Conservation (phyloP, 2,888 invertebrate species). For the Chrysodeixis includens region DNA sequence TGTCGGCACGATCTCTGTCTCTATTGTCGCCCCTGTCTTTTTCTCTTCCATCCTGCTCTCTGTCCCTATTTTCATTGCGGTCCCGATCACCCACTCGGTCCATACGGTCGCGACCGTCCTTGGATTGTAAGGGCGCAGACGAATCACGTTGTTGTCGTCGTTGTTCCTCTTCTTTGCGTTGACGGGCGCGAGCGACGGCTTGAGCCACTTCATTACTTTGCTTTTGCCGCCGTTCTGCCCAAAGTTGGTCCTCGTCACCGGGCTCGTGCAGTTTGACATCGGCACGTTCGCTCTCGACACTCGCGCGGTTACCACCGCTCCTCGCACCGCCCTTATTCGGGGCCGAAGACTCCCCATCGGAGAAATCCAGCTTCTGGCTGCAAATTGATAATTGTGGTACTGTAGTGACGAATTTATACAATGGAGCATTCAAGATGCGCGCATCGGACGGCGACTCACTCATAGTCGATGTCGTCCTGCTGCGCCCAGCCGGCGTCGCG, state of each 20-base stretch:
- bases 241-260: constrained; percentile 88
- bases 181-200: constrained; percentile 95
- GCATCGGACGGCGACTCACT: constrained; percentile 85
- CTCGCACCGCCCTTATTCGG: constrained; percentile 75
- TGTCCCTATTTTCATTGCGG: constrained; percentile 74
- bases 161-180: constrained; percentile 96
- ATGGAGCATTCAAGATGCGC: neutral
- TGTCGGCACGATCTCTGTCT: constrained; percentile 66
- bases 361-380: constrained; percentile 97
- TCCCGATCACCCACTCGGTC: constrained; percentile 72
- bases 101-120: constrained; percentile 71
- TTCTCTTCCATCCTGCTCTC: constrained; percentile 69
- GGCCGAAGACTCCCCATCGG: constrained; percentile 94
- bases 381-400: constrained; percentile 55
- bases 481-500: constrained; percentile 97
- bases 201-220: constrained; percentile 93
- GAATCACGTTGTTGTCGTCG: constrained; percentile 89
- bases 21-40: constrained; percentile 70
- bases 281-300: constrained; percentile 77
- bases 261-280: constrained; percentile 79
- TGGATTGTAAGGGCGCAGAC: constrained; percentile 69
- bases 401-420: neutral
- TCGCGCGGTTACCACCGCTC: constrained; percentile 73
- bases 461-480: constrained; percentile 97
- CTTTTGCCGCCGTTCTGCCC: constrained; percentile 92